Conservation (phyloP, 2,888 invertebrate genomes). For the Tubiluchus corallicola region DNA sequence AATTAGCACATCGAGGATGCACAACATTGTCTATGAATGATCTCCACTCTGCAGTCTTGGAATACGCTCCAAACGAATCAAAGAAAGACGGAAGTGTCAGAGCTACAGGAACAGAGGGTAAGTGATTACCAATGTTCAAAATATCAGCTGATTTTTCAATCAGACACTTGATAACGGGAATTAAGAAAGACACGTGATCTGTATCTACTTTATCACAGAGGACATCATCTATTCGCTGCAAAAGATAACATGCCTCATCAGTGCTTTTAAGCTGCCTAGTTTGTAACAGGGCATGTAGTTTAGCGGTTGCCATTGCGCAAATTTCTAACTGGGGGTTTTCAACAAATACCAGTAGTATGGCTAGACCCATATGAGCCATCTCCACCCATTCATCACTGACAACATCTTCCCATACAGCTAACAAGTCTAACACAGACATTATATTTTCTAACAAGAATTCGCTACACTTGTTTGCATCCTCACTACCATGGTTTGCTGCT, state of each 20-base stretch:
- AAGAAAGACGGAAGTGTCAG: conserved; percentile 39
- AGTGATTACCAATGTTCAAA: conserved; percentile 22
- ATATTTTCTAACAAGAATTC: conserved; percentile 35
- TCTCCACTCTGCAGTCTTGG: conserved; percentile 37
- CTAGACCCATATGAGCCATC: conserved; percentile 35
- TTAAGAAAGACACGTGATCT: conserved; percentile 41
- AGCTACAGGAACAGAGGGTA: conserved; percentile 36
- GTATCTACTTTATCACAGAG: conserved; percentile 15
- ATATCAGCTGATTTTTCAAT: conserved; percentile 34
- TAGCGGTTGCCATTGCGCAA: conserved; percentile 41
- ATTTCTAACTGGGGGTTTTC: conserved; percentile 26
- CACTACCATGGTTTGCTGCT: not conserved
- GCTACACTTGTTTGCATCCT: not conserved
- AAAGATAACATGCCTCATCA: conserved; percentile 37
- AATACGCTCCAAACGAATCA: conserved; percentile 40
- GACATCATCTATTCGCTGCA: conserved; percentile 22
- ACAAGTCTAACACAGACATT: conserved; percentile 35
- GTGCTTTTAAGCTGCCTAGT: conserved; percentile 36
- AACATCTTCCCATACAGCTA: conserved; percentile 38
- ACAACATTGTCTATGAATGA: conserved; percentile 26
- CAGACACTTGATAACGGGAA: conserved; percentile 42
- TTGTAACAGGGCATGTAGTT: conserved; percentile 39
- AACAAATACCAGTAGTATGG: conserved; percentile 24
- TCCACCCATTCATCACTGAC: conserved; percentile 35
- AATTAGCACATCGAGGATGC: not conserved